Base-by-base conservation (phyloP, 2,888 invertebrate genomes). In the Lampropteryx suffumata region DNA sequence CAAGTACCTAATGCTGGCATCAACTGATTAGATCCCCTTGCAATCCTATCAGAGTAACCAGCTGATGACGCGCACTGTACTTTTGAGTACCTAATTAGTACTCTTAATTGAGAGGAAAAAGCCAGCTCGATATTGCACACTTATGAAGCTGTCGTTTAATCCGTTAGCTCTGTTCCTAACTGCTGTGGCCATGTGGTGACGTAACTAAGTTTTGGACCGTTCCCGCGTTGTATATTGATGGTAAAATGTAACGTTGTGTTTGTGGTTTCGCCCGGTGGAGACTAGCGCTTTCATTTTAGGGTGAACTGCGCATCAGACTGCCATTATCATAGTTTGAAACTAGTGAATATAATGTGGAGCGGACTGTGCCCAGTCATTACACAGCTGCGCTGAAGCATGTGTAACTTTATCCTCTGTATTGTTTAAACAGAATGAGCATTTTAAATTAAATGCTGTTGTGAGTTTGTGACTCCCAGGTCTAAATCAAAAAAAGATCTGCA, bases 161-260 rank as follows among this genome's bases (percentile, higher is more conserved):
- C 11, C 28, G 21, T 29, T 12, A 17, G 3, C 17, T 39, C 47
- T 47, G 47, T 24, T 28, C n/a, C 1, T 36, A 5, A 42, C 46
- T 36, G 53, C 35, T 58, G 54, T 62, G 51, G 55, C 58, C 54
- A 60, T 63, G 62, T 64, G 68, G 67, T 60, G 71, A 72, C 67
- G 64, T 70, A 66, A 70, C 71, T 63, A 70, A 72, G 65, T 72
- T 70, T 57, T 63, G 64, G 56, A 62, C 61, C 61, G 62, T 39
- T 55, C 56, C 47, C 47, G 52, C 57, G 63, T 67, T 57, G 57
- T 71, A 71, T 67, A 69, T 71, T 61, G 69, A 69, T 63, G 69
- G 64, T 69, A 67, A 71, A 71, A 67, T 70, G 67, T 69, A 57
- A 67, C 62, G 60, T 39, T 50, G 54, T 51, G 64, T 63, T 61